These are phyloP conservation scores for Falco cherrug DNA, from an alignment of 2,797 vertebrate genomes.

Conservation along the genomic window DNA sequence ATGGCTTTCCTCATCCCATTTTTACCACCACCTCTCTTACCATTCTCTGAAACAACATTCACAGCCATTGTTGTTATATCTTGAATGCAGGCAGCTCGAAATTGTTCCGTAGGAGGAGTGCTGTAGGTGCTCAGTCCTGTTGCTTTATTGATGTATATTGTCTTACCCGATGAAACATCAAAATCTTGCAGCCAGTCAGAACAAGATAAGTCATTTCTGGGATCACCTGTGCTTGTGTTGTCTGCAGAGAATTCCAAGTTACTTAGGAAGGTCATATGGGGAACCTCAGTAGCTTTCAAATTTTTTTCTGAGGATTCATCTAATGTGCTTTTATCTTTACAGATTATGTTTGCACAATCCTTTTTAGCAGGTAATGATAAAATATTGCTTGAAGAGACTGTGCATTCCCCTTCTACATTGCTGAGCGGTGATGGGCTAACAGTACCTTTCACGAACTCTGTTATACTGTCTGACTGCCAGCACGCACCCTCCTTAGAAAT, in stretches of 20 bases:
- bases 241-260: not conserved
- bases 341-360: not conserved
- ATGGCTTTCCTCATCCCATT: not conserved
- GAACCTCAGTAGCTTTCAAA: not conserved
- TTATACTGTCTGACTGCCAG: not conserved
- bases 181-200: conserved; percentile 89
- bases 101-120: conserved; percentile 74
- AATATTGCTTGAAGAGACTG: not conserved
- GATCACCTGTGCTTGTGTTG: not conserved
- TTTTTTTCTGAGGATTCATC: conserved; percentile 29
- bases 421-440: not conserved
- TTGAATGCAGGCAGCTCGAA: conserved; percentile 78
- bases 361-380: not conserved
- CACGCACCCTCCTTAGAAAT: not conserved
- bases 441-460: not conserved
- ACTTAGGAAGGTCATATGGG: not conserved
- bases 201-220: not conserved
- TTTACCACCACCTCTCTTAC: conserved; percentile 73
- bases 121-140: conserved; percentile 91
- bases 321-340: not conserved
- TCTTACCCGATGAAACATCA: conserved; percentile 82
- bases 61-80: conserved; percentile 91
- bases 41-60: conserved; percentile 84
- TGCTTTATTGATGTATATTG: conserved; percentile 87
- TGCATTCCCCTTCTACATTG: not conserved